Percentiles rank a stretch among this genome's conserved stretches.
phyloP scores from a whole-genome alignment of 2,113 vertebrate genomes.

The Pluvianellus socialis region DNA sequence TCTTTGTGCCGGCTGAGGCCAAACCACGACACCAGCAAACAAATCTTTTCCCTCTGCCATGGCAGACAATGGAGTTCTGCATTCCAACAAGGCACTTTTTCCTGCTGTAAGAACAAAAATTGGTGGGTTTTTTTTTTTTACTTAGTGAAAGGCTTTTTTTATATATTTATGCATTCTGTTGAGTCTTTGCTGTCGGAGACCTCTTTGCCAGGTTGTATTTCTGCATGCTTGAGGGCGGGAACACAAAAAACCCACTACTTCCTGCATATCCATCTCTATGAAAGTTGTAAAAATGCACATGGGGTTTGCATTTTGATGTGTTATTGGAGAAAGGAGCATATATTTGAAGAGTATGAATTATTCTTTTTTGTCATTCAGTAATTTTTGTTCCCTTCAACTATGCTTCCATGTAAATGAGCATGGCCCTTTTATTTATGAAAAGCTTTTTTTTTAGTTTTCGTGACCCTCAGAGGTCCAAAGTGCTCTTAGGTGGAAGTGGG shows the following conservation, averaged over 20 bases:
- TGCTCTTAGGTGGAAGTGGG: background rate
- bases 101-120: background rate
- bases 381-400: background rate
- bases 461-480: background rate
- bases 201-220: background rate
- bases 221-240: background rate
- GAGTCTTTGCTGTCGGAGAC: background rate
- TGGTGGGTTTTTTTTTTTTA: background rate
- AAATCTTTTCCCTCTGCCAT: background rate
- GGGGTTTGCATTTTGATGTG: background rate
- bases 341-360: background rate
- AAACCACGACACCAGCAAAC: no score
- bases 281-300: background rate
- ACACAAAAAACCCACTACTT: fast-evolving
- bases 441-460: background rate
- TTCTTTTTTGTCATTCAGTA: background rate
- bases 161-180: background rate
- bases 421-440: background rate
- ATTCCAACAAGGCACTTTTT: background rate
- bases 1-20: no score
- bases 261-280: background rate
- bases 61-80: background rate
- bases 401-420: background rate
- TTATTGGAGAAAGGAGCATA: background rate
- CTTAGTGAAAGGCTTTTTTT: background rate